A percentile compares a stretch with the other conserved stretches of the same genome.
Conservation (phyloP, 2,888 invertebrate species). For the Andrena minutula region DNA sequence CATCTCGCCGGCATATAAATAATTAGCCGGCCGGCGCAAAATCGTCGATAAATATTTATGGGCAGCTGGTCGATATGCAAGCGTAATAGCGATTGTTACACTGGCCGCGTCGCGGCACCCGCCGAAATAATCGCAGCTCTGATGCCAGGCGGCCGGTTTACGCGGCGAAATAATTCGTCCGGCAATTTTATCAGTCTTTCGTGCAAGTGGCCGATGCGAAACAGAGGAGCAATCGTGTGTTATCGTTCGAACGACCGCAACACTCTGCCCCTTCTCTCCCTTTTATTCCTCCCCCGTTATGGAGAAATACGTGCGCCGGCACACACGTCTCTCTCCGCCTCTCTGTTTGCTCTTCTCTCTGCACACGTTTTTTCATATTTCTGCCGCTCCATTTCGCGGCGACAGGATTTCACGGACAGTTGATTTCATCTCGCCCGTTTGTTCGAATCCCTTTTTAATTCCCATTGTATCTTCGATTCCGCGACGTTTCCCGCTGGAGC, state of each 20-base stretch:
- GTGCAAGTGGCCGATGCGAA: constrained; percentile 33
- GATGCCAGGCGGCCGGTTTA: constrained; percentile 48
- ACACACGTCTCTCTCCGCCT: neutral
- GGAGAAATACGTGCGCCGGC: neutral
- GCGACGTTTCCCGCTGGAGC: constrained; percentile 6
- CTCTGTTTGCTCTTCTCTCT: constrained; percentile 32
- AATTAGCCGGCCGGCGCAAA: constrained; percentile 68
- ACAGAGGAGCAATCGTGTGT: constrained; percentile 54
- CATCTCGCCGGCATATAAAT: constrained; percentile 70
- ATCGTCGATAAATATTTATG: constrained; percentile 77
- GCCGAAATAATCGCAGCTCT: constrained; percentile 70
- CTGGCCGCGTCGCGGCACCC: constrained; percentile 55
- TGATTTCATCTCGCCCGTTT: constrained; percentile 55
- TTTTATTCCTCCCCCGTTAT: neutral
- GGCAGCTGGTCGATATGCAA: constrained; percentile 68
- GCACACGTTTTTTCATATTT: constrained; percentile 65
- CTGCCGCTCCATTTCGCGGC: constrained; percentile 61
- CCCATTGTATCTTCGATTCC: constrained; percentile 42
- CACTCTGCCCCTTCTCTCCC: constrained; percentile 11
- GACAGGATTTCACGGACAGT: constrained; percentile 64
- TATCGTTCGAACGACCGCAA: constrained; percentile 57
- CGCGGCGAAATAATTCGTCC: constrained; percentile 66
- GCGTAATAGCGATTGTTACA: constrained; percentile 72
- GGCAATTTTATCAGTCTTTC: constrained; percentile 58
- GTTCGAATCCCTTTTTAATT: constrained; percentile 58